phyloP scores from a whole-genome alignment of 2,888 invertebrate genomes.

The Tridacna crocea region DNA sequence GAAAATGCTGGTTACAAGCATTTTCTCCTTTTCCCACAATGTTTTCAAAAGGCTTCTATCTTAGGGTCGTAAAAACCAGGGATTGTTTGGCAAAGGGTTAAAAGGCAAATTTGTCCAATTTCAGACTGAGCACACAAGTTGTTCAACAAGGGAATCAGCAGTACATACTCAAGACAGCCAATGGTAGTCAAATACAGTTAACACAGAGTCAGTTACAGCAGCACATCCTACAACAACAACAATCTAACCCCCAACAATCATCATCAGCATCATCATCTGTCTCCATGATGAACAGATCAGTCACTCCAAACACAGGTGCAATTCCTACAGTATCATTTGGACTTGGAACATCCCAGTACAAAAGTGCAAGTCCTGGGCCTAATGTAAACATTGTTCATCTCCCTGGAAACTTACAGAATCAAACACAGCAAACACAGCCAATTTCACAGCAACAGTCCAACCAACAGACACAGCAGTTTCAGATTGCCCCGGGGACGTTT shows the following conservation, averaged over 20 bases:
- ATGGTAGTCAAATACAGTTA: constrained; percentile 59
- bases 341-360: constrained; percentile 42
- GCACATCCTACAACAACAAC: constrained; percentile 50
- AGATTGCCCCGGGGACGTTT: constrained; percentile 58
- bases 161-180: constrained; percentile 64
- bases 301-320: constrained; percentile 57
- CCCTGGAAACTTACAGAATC: constrained; percentile 60
- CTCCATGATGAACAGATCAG: constrained; percentile 66
- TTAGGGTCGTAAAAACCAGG: too few species aligned
- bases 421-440: constrained; percentile 42
- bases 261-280: constrained; percentile 50
- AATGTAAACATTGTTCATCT: constrained; percentile 69
- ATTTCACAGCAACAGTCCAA: constrained; percentile 29
- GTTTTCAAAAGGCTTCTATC: too few species aligned
- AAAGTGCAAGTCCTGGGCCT: constrained; percentile 59
- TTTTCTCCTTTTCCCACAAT: neutral
- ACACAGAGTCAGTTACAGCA: constrained; percentile 64
- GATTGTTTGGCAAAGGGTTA: neutral
- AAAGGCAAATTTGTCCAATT: neutral
- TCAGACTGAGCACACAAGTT: constrained; percentile 43
- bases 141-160: constrained; percentile 65
- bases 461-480: constrained; percentile 55
- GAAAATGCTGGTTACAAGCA: neutral
- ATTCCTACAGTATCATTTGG: constrained; percentile 56
- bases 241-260: constrained; percentile 36